A percentile compares a stretch with the other conserved stretches of the same genome.
Evolutionary conservation across 2,113 vertebrate genomes (phyloP).

Genomic region (Erinaceus europaeus): DNA sequence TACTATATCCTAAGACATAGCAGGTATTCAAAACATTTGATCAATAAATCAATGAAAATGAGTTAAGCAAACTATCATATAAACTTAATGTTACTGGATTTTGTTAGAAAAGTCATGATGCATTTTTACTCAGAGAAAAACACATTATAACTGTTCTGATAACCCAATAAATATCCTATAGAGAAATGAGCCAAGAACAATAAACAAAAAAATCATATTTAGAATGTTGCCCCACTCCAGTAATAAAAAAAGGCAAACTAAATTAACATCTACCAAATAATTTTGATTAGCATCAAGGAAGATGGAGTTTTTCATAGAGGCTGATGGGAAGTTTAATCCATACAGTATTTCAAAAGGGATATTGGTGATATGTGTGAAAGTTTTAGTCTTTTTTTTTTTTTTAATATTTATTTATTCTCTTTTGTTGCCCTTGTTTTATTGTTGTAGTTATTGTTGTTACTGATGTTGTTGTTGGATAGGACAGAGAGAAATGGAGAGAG

Average conservation of each 20-base stretch:
- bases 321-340: not conserved
- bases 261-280: not conserved
- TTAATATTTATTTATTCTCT: too few species aligned
- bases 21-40: not conserved
- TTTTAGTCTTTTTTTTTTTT: too few species aligned
- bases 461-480: too few species aligned
- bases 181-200: not conserved
- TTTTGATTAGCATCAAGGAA: not conserved
- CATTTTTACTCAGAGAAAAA: too few species aligned
- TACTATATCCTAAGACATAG: not conserved
- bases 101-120: too few species aligned
- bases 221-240: too few species aligned
- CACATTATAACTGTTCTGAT: too few species aligned
- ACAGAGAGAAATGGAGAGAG: too few species aligned
- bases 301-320: not conserved
- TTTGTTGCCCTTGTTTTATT: too few species aligned
- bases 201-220: too few species aligned
- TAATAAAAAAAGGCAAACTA: not conserved
- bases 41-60: not conserved
- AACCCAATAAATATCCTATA: not conserved
- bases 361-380: not conserved
- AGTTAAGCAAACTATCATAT: not conserved
- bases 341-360: not conserved
- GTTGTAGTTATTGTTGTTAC: too few species aligned
- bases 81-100: slow-evolving; percentile 10